Percentiles rank a stretch among this genome's conserved stretches.
Conservation (phyloP, 2,797 vertebrate species). For the Mormyrus proboscirostris region DNA sequence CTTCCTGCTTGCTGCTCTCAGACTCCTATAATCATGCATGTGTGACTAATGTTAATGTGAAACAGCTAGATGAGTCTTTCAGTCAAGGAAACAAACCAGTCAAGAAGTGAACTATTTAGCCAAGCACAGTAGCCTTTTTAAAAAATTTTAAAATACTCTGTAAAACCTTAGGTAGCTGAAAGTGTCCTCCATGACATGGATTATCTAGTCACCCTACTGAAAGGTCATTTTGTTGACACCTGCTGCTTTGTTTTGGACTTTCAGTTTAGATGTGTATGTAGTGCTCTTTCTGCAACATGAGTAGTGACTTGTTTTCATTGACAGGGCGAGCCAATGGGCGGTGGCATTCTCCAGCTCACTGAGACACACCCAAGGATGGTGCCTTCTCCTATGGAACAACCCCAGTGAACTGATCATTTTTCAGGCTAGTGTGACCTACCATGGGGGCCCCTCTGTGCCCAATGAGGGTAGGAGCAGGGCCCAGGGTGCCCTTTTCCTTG, state of each 20-base stretch:
- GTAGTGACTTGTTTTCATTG: background rate
- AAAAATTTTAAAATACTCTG: background rate
- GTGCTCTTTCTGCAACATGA: background rate
- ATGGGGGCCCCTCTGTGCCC: conserved; percentile 87
- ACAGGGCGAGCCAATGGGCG: background rate
- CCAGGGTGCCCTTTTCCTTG: conserved; percentile 70
- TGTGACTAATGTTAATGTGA: background rate
- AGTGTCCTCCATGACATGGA: background rate
- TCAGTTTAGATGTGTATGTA: background rate
- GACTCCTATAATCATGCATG: background rate
- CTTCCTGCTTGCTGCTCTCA: background rate
- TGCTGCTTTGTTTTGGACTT: background rate
- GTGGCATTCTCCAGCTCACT: background rate
- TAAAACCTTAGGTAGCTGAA: background rate
- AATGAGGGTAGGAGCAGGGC: conserved; percentile 72
- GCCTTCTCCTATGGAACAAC: background rate
- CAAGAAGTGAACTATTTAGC: background rate
- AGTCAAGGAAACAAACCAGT: background rate
- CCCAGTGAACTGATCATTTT: background rate
- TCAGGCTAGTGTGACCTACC: conserved; percentile 57
- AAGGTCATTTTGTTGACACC: background rate
- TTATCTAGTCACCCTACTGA: background rate
- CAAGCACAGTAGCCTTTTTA: background rate
- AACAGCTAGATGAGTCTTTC: background rate
- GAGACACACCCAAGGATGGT: background rate